Evolutionary conservation across 2,113 vertebrate species (phyloP), one percentile per base, ranked within the genome.

Genomic region (Prolemur simus): DNA sequence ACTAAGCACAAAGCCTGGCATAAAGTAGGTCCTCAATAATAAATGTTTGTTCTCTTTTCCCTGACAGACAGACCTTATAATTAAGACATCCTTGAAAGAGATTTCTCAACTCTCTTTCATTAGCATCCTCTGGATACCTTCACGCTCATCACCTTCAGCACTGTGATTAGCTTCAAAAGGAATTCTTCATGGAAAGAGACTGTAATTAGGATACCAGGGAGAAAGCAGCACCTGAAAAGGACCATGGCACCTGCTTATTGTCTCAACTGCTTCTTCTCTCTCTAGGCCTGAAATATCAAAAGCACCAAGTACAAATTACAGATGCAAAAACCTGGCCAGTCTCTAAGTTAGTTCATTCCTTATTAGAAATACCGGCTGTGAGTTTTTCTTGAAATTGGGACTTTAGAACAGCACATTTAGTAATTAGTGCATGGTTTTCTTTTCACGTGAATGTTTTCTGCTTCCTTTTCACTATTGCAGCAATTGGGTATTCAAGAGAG

Each of bases 181-280:
- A 97, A 97, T 96, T 89, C 89, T 86, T 96, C 93, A 92, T 82
- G 89, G 87, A 74, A 95, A 89, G 66, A 80, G 76, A 47, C 89
- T 82, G 37, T 92, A 95, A 97, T 97, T 95, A 97, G 94, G 47
- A 23, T 93, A 25, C 93, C n/a, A 63, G 64, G 81, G 90, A 90
- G 87, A 90, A 32, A 49, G 3, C 12, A 87, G 76, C 64, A n/a
- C 64, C 95, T 95, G 64, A 23, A 81, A 84, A 85, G 20, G 68
- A 91, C 2, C 3, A 6, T 1, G 1, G 18, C 37, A 25, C 34
- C 82, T 56, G 49, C 66, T 74, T 73, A 52, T 86, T 97, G 87
- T 95, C 84, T 95, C 49, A 0, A 3, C 27, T 34, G 52, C 87
- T 60, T 88, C 85, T 94, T 54, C 52, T 80, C 84, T 96, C 60